Base-by-base conservation (phyloP, 2,888 invertebrate genomes). In the Rhyacophila evoluta region DNA sequence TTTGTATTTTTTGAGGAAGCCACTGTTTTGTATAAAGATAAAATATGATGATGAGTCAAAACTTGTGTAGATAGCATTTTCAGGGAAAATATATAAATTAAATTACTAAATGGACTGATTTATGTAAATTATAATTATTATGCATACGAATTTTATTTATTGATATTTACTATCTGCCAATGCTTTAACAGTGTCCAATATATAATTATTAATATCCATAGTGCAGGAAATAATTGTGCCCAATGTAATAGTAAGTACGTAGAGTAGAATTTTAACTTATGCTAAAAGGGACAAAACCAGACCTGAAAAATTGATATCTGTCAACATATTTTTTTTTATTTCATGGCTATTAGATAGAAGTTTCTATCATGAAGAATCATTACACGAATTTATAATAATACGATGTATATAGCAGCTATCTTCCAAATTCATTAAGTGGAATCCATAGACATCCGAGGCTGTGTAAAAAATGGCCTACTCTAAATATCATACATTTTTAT, bases 41-140 rank as follows among this genome's bases (percentile, higher is more conserved):
- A 72, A 74, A 76, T 76, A 55, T 36, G 15, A 75, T 19, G 72
- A 77, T 78, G 79, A 74, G 72, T 77, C 67, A 37, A 81, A 81
- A 79, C 75, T 81, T 75, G 70, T 81, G 79, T 82, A 82, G 82
- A 81, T 82, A 82, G 82, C 80, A 81, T 82, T 81, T 81, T 81
- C 78, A 75, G 79, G 79, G 75, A 82, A 70, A 75, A 81, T 72
- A 81, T 78, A 79, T 81, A 77, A 82, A 76, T 79, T 82, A 73
- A 78, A 80, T 80, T 78, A 78, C 78, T 82, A 79, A 81, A 80
- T 79, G 82, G 82, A 82, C 82, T 82, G 82, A 82, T 82, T 81
- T 82, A 79, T 82, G 79, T 79, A 79, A 81, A 79, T 75, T 77
- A 81, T 75, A 80, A 55, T 55, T 55, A 55, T 55, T 55, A 55